phyloP scores from a whole-genome alignment of 2,113 vertebrate genomes.

The Herpetotheres cachinnans region DNA sequence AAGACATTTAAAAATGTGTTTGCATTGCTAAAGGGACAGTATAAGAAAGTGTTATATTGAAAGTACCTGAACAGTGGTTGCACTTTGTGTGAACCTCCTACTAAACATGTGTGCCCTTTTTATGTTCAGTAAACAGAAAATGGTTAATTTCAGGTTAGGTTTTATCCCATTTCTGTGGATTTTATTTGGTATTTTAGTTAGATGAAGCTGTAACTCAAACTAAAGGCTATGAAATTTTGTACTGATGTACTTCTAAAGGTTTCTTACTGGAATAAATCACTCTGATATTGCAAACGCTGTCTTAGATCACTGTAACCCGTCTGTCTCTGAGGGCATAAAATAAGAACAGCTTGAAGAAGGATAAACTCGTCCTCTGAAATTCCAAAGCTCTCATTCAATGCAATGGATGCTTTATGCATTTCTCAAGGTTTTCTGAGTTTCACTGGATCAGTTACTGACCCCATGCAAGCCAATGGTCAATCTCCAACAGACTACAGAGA shows the following conservation, averaged over 20 bases:
- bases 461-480: neutral
- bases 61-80: neutral
- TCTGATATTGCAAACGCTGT: neutral
- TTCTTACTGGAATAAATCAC: neutral
- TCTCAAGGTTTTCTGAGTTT: neutral
- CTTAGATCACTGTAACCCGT: neutral
- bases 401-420: neutral
- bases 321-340: neutral
- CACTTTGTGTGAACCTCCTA: neutral
- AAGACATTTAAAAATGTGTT: neutral
- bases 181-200: slow-evolving; percentile 14
- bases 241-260: neutral
- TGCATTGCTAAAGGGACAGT: neutral
- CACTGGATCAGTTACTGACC: neutral
- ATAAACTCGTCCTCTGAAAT: neutral
- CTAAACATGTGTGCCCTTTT: neutral
- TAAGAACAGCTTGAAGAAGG: neutral
- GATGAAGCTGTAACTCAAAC: neutral
- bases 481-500: neutral
- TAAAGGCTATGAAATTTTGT: neutral
- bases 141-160: neutral
- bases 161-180: neutral
- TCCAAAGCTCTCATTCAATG: neutral
- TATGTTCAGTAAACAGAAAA: neutral
- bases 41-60: neutral